Evolutionary conservation across 2,113 vertebrate species (phyloP).

Genomic region (Seriola aureovittata): DNA sequence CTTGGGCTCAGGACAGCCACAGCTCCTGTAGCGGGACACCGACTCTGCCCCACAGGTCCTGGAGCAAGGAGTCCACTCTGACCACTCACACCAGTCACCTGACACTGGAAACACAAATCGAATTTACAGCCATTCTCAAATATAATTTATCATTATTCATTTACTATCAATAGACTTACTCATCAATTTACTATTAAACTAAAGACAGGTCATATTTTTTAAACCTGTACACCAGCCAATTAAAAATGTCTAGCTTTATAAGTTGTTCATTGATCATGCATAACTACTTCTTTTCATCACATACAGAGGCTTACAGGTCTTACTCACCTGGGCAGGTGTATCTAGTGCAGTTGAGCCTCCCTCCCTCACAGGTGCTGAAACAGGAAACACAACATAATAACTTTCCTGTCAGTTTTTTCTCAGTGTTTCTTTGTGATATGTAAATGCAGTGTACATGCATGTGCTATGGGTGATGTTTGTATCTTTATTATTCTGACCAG

Average conservation of each 20-base stretch:
- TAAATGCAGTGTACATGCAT: background rate
- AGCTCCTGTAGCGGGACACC: slow-evolving; percentile 88
- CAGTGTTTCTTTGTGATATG: background rate
- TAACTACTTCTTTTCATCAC: background rate
- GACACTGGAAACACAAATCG: slow-evolving; percentile 77
- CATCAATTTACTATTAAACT: too few relatives aligned
- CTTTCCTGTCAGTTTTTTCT: background rate
- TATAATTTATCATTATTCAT: too few relatives aligned
- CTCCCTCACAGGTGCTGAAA: slow-evolving; percentile 87
- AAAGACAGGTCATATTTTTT: too few relatives aligned
- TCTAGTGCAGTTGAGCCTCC: slow-evolving; percentile 84
- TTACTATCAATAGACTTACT: too few relatives aligned
- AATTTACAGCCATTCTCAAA: background rate
- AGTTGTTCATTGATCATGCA: background rate
- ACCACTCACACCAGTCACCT: slow-evolving; percentile 91
- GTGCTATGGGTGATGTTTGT: background rate
- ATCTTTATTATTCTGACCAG: slow-evolving; percentile 85
- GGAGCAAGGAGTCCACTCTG: slow-evolving; percentile 88
- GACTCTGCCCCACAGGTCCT: slow-evolving; percentile 87
- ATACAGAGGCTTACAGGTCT: background rate
- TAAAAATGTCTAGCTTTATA: background rate
- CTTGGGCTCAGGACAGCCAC: slow-evolving; percentile 86
- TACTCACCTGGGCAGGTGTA: slow-evolving; percentile 85
- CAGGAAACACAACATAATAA: background rate
- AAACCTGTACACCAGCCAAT: background rate